phyloP scores from a whole-genome alignment of 2,113 vertebrate genomes.

The Siphamia tubifer region DNA sequence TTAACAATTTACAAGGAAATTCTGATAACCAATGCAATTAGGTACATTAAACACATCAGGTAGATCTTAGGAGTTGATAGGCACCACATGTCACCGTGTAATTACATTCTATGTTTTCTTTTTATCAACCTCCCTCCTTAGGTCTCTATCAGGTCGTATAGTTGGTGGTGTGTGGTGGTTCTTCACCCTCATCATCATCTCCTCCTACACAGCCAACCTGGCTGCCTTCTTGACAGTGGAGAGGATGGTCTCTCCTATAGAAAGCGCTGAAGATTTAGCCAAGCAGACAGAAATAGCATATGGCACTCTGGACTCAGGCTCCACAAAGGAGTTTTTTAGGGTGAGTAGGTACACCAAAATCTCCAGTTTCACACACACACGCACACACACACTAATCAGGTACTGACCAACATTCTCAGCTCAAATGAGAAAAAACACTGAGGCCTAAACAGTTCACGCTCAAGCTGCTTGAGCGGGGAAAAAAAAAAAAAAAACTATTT shows the following conservation, averaged over 20 bases:
- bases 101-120: slow-evolving; percentile 42
- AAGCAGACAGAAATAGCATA: slow-evolving; percentile 99
- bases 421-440: slow-evolving; percentile 6
- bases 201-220: slow-evolving; percentile 99
- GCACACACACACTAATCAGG: neutral
- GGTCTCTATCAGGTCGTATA: slow-evolving; percentile 98
- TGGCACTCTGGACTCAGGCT: slow-evolving; percentile 97
- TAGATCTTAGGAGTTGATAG: slow-evolving; percentile 21
- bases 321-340: slow-evolving; percentile 99
- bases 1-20: slow-evolving; percentile 28
- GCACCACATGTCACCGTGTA: slow-evolving; percentile 34
- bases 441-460: slow-evolving; percentile 2
- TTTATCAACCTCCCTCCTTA: slow-evolving; percentile 64
- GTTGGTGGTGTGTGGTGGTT: slow-evolving; percentile 99
- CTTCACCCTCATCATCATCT: slow-evolving; percentile 99
- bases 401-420: neutral
- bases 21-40: slow-evolving; percentile 28
- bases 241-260: slow-evolving; percentile 99
- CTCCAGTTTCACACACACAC: neutral
- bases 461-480: neutral
- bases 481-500: neutral
- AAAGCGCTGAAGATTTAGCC: slow-evolving; percentile 97
- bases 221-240: slow-evolving; percentile 99
- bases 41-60: slow-evolving; percentile 27
- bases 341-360: slow-evolving; percentile 80